Evolutionary conservation across 2,888 invertebrate genomes (phyloP).

Genomic region (Flexamia atlantica): DNA sequence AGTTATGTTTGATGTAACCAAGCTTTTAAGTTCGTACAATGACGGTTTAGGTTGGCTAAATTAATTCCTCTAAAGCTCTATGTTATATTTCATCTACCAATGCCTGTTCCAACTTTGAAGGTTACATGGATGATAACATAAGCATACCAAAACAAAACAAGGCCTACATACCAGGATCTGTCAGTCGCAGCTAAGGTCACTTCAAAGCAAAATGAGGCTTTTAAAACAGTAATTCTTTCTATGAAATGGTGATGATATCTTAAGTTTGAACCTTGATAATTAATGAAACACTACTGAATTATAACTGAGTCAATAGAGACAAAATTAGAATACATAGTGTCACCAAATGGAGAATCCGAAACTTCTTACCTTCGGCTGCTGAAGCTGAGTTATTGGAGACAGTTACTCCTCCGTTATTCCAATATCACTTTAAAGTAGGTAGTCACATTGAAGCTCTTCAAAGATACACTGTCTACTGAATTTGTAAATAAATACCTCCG

Average conservation of each 20-base stretch:
- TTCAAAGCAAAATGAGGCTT: neutral
- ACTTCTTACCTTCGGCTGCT: slow-evolving; percentile 11
- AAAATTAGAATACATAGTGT: neutral
- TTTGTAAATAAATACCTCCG: neutral
- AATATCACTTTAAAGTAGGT: neutral
- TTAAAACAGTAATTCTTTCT: neutral
- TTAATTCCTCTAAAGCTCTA: too few species aligned
- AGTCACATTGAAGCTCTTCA: slow-evolving; percentile 7
- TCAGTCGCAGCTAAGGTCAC: neutral
- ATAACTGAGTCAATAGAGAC: neutral
- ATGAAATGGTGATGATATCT: neutral
- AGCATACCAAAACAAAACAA: neutral
- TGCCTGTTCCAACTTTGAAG: too few species aligned
- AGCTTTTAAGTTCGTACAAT: too few species aligned
- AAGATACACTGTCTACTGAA: neutral
- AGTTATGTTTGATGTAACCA: too few species aligned
- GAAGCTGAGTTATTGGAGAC: neutral
- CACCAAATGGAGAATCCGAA: slow-evolving; percentile 21
- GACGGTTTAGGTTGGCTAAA: too few species aligned
- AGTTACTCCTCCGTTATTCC: neutral
- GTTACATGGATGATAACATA: neutral
- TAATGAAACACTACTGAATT: neutral
- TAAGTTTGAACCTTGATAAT: neutral
- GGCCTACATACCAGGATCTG: neutral
- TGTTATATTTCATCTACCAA: too few species aligned